Conservation (phyloP, 2,888 invertebrate genomes). For the Volucella inflata region DNA sequence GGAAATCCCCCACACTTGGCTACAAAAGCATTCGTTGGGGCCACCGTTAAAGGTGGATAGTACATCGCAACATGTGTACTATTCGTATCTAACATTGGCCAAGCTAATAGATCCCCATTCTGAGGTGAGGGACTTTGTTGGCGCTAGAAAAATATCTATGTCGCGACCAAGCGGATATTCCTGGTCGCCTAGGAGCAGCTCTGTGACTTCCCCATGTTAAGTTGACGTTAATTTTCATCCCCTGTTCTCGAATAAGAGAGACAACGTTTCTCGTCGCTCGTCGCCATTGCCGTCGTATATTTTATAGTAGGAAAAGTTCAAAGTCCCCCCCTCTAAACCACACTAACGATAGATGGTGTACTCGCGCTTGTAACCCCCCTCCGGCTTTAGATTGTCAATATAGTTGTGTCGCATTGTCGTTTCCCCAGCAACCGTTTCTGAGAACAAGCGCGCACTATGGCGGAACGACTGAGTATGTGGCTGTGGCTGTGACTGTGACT, state of each 20-base stretch:
- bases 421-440: no score
- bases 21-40: background rate
- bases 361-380: background rate
- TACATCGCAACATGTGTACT: background rate
- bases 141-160: slow-evolving; percentile 26
- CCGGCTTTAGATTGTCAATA: no score
- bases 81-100: slow-evolving; percentile 29
- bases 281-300: slow-evolving; percentile 8
- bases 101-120: slow-evolving; percentile 20
- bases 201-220: slow-evolving; percentile 83
- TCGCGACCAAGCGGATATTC: slow-evolving; percentile 35
- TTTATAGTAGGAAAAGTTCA: slow-evolving; percentile 19
- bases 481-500: background rate
- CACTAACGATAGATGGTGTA: no score
- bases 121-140: background rate
- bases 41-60: slow-evolving; percentile 11
- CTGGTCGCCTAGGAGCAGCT: slow-evolving; percentile 81
- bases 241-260: slow-evolving; percentile 55
- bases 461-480: no score
- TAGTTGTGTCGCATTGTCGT: no score
- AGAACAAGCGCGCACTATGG: no score
- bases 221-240: slow-evolving; percentile 68
- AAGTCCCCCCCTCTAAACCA: slow-evolving; percentile 27
- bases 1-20: slow-evolving; percentile 6
- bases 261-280: no score